These are phyloP conservation scores for Rhamphomyia laevipes DNA, from an alignment of 2,888 invertebrate species.

Conservation along the genomic window DNA sequence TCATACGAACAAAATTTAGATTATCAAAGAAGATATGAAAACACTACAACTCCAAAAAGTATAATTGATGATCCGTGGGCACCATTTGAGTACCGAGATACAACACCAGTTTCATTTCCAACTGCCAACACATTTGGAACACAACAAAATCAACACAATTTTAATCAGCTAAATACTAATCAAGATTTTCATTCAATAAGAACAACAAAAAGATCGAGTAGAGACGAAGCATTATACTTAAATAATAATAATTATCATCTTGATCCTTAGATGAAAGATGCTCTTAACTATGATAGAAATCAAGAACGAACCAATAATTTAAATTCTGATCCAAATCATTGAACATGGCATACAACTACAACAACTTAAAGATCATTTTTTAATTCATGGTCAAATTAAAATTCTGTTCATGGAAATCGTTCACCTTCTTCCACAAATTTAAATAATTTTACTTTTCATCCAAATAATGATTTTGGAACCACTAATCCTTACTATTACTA, in stretches of 20 bases:
- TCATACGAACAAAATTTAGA: neutral
- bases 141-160: neutral
- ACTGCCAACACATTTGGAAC: constrained; percentile 5
- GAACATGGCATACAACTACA: neutral
- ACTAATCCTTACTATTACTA: neutral
- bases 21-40: neutral
- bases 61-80: constrained; percentile 16
- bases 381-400: neutral
- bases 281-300: neutral
- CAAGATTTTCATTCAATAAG: neutral
- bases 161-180: neutral
- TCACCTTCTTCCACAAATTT: too few species aligned
- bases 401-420: too few species aligned
- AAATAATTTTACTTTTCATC: too few species aligned
- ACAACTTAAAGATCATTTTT: neutral
- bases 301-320: too few species aligned
- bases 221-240: too few species aligned
- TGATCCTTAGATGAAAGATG: constrained; percentile 1
- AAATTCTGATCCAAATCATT: too few species aligned
- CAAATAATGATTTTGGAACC: too few species aligned
- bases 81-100: constrained; percentile 19
- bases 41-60: neutral
- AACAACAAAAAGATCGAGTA: too few species aligned
- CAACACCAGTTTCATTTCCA: constrained; percentile 5
- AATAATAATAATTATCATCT: too few species aligned